Base-by-base conservation (phyloP, 2,888 invertebrate species). In the Phoenoteleia sp. region DNA sequence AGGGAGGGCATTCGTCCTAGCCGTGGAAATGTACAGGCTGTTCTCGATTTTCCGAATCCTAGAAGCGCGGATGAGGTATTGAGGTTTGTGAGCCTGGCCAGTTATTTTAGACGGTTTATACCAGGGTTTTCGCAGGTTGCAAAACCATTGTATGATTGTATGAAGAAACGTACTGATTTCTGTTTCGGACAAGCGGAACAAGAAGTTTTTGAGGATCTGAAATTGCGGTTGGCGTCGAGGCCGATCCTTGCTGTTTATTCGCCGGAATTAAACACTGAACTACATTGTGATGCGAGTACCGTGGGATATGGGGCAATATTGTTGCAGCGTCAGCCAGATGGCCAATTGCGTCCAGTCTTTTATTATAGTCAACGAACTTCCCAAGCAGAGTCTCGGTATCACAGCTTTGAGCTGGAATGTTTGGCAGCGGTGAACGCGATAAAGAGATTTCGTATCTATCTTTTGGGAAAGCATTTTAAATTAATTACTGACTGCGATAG, bases 271-370 rank as follows among this genome's bases (percentile, higher is more conserved):
- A 87, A 90, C 54, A 92, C 91, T 7, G 90, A 92, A 76, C 75
- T 91, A 25, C 91, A 92, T 72, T 91, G 89, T 42, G 91, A 92
- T 83, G 92, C 91, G 4, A 90, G 90, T 69, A 29, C 86, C 2
- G 27, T 84, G 1, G 92, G 91, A 0, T 91, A 85, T 76, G 91
- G 91, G 0, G 88, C 88, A 0, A 90, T 92, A 19, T 72, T 92
- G 9, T 15, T 92, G 74, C 93, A 92, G 69, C 88, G 81, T 80
- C 89, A 92, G 49, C 36, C 7, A 9, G 86, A 85, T 25, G 52
- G 67, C 3, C 11, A 25, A 4, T 56, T 82, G 27, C 36, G 89
- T 25, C 90, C 90, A 0, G 75, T 91, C 0, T 91, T 87, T 45
- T 91, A 89, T 74, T 91, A 88, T 84, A 90, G 91, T 56, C 84